Evolutionary conservation across 2,113 vertebrate species (phyloP).

Genomic region (Origma solitaria): DNA sequence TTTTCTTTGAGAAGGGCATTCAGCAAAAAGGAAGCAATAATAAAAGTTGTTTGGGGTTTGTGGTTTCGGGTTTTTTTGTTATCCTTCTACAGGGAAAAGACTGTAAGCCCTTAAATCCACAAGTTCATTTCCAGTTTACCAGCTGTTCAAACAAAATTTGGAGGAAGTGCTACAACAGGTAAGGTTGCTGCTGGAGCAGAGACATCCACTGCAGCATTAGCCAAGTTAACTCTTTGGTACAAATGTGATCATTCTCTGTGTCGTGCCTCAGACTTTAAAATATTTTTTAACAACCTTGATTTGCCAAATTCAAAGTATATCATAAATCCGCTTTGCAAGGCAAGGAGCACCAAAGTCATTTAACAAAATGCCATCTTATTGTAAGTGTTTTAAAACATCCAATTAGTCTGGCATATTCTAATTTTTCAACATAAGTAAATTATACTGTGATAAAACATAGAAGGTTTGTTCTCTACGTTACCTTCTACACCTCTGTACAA

Average conservation of each 20-base stretch:
- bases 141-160: slow-evolving; percentile 48
- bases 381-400: background rate
- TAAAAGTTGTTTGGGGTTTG: background rate
- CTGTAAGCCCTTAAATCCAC: slow-evolving; percentile 4
- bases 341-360: background rate
- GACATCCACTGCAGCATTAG: background rate
- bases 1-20: background rate
- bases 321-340: background rate
- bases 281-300: background rate
- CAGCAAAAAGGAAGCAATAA: background rate
- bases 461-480: background rate
- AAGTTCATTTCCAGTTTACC: slow-evolving; percentile 24
- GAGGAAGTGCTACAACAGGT: background rate
- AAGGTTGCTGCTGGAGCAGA: background rate
- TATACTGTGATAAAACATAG: background rate
- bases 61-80: background rate
- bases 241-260: background rate
- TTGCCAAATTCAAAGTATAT: background rate
- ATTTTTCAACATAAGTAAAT: background rate
- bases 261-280: background rate
- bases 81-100: background rate
- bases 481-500: background rate
- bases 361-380: background rate
- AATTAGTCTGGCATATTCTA: background rate
- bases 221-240: background rate